Conservation (phyloP, 2,888 invertebrate species). For the Hirtodrosophila trivittata region DNA sequence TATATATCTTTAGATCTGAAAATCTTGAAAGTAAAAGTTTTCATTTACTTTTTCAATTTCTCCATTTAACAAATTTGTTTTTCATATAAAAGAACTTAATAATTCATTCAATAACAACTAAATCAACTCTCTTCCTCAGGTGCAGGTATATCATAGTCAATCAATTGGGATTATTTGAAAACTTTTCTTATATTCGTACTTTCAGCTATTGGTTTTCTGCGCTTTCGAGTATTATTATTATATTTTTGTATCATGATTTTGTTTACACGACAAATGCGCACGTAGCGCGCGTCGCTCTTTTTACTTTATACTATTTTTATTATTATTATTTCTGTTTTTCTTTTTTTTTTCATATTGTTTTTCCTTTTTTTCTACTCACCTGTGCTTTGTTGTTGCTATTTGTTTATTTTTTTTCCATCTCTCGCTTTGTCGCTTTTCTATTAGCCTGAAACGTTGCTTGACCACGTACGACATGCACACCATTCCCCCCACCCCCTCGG, state of each 20-base stretch:
- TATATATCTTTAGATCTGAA: too few species aligned
- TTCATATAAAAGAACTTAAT: too few species aligned
- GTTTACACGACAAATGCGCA: conserved; percentile 77
- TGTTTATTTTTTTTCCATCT: conserved; percentile 5
- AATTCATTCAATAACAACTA: too few species aligned
- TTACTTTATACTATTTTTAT: conserved; percentile 64
- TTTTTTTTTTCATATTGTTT: conserved; percentile 21
- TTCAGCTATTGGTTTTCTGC: conserved; percentile 58
- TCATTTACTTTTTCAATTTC: too few species aligned
- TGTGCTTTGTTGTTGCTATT: conserved; percentile 11
- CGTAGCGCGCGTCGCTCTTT: conserved; percentile 70
- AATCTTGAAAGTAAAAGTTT: too few species aligned
- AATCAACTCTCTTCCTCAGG: not conserved
- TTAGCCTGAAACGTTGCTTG: conserved; percentile 69
- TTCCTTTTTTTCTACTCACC: conserved; percentile 27
- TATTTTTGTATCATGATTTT: conserved; percentile 70
- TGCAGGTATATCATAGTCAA: conserved; percentile 12
- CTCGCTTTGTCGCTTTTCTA: conserved; percentile 58
- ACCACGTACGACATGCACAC: conserved; percentile 66
- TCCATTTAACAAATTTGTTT: too few species aligned
- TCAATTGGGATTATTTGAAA: not conserved
- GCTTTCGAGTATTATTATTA: conserved; percentile 44
- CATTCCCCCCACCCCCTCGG: not conserved
- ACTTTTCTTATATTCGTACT: conserved; percentile 22
- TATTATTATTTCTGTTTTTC: conserved; percentile 42